Base-by-base conservation (phyloP, 2,888 invertebrate genomes). In the Dynastes maya region DNA sequence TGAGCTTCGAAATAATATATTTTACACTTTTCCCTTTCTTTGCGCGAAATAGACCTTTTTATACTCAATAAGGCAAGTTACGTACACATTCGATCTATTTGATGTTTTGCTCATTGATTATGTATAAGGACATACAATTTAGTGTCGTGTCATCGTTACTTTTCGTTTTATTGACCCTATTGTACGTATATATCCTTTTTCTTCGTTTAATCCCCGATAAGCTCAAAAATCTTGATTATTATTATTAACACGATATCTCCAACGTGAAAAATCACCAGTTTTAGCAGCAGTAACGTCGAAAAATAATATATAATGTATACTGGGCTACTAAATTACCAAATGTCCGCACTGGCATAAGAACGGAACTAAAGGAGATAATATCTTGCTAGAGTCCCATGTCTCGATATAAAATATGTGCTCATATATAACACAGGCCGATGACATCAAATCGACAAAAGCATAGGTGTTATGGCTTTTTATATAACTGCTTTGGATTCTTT, bases 371-470 rank as follows among this genome's bases (percentile, higher is more conserved):
- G 82, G 81, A 85, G 87, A 88, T 87, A 87, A 86, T 86, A 88
- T 88, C 88, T 87, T 84, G 85, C 86, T 86, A 87, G 87, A 86
- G 87, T 87, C 87, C 86, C 84, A 84, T 87, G 87, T 88, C 87
- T 86, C 86, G 85, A 84, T 84, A 85, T 87, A 85, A 88, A 85
- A 87, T 88, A 88, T 87, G 77, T 84, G 85, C 83, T 84, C 83
- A 87, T 87, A 86, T 87, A 87, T 88, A 87, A 87, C 85, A 82
- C 82, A 82, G 83, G 58, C 80, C 86, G 87, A 87, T 87, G 88
- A 88, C 87, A 87, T 86, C 81, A 80, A 82, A 81, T 82, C 78
- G 80, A 55, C 58, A 29, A 27, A 37, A 40, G 67, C 76, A 58
- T 77, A 53, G 55, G 27, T 70, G 40, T 77, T 77, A 77, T 49